Base-by-base conservation (phyloP, 2,113 vertebrate species). In the Pedetes capensis region DNA sequence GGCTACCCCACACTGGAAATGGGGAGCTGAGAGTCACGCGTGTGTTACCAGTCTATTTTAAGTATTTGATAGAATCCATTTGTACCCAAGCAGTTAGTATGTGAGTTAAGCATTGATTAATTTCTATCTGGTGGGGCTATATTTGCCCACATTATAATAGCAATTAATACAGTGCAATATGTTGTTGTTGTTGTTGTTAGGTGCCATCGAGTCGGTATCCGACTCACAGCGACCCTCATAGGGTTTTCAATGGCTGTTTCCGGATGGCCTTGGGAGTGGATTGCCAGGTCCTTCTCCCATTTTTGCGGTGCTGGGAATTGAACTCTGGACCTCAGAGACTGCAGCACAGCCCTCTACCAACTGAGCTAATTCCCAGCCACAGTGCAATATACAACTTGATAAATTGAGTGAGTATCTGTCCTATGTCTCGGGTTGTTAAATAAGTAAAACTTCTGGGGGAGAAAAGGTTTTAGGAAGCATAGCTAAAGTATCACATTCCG, bases 401-500 rank as follows among this genome's bases (percentile, higher is more conserved):
- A 51, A 5, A 34, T 51, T 75, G 27, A 32, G 47, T 55, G 17
- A 89, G 74, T 51, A 59, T 17, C 39, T 8, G 2, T 68, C 49
- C 11, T 81, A 39, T 12, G 34, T 82, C n/a, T 22, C 49, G 37
- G 32, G 25, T 83, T 90, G 18, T 74, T 85, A 91, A 82, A 57
- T 53, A 37, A 90, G 16, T 63, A 76, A 86, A 89, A 37, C 9
- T 80, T 75, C 23, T 81, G 22, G 51, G 5, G 17, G 27, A 47
- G 34, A 59, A 53, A 55, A 82, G 47, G 1, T 22, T 55, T 90
- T 64, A 20, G 76, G 83, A 91, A 61, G 8, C 10, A 29, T 18
- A 39, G 72, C 64, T 91, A 85, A 82, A 57, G 47, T 84, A 34
- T 84, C 49, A 49, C 69, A 93, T 93, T 68, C 69, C 88, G 71